These are phyloP conservation scores for Colostygia pectinataria DNA, from an alignment of 2,888 invertebrate genomes.

Conservation along the genomic window DNA sequence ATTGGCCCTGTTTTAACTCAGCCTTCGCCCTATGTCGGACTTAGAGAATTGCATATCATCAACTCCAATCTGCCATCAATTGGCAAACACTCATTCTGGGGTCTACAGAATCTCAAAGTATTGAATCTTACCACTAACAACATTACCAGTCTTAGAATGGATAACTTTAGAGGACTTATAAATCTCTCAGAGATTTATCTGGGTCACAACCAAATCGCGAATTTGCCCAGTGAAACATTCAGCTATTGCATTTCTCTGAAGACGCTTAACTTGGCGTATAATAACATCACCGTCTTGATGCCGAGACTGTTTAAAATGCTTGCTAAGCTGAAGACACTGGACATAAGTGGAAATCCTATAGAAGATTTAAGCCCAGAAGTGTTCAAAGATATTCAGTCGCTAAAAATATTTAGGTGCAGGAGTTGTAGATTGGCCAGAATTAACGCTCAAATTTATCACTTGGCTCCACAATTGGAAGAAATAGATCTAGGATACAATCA, in stretches of 20 bases:
- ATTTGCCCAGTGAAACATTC: constrained; percentile 90
- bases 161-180: constrained; percentile 90
- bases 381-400: constrained; percentile 89
- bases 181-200: constrained; percentile 88
- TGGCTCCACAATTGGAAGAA: constrained; percentile 87
- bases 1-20: constrained; percentile 87
- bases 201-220: constrained; percentile 88
- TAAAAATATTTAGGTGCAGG: constrained; percentile 88
- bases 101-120: constrained; percentile 83
- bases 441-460: constrained; percentile 90
- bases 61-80: constrained; percentile 90
- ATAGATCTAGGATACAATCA: constrained; percentile 90
- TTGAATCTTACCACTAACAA: constrained; percentile 89
- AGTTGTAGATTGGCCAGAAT: constrained; percentile 88
- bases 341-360: constrained; percentile 89
- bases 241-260: constrained; percentile 87
- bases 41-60: constrained; percentile 88
- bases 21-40: constrained; percentile 71
- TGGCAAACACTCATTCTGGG: constrained; percentile 92
- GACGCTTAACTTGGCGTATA: constrained; percentile 85
- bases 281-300: constrained; percentile 86
- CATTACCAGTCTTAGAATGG: constrained; percentile 86
- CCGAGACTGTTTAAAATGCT: constrained; percentile 89
- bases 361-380: constrained; percentile 90
- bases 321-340: constrained; percentile 86